Evolutionary conservation across 2,888 invertebrate species (phyloP), one percentile per base, ranked within the genome.

Genomic region (Crematogaster levior): DNA sequence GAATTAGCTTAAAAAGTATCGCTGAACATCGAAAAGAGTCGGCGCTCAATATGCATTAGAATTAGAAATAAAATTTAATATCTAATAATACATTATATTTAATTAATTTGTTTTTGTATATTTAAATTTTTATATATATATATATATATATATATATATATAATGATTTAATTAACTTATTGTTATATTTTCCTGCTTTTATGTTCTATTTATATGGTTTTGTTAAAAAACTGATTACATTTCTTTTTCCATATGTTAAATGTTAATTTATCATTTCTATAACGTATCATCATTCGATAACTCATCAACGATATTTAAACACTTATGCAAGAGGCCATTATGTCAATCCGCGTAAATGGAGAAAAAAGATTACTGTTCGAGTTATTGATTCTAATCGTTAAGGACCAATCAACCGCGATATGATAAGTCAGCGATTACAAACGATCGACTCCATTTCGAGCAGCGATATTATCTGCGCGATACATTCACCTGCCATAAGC

Each of bases 391-490:
- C 77, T 43, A 70, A 79, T 79, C 56, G 34, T 79, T 43, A 56
- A 58, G 77, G 70, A 79, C 70, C 77, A 70, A 79, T 79, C 77
- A 70, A 70, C 40, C 18, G 56, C 70, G 77, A 79, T 56, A 43
- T 30, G 70, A 68, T 79, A 79, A 79, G 70, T 70, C 77, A 43
- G 56, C 77, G 56, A 56, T 30, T 70, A 56, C 56, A 58, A 56
- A 70, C 77, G 77, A 77, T 77, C 77, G 77, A 79, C 70, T 70
- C 70, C 43, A 70, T 70, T 79, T 70, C 77, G 77, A 70, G 70
- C 70, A 7, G 70, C 70, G 77, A 74, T 73, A 61, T 74, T 60
- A 80, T 80, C 80, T 74, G 40, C 21, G 74, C 60, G 80, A 68
- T 65, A 63, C 74, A 70, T 74, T 75, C 74, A 74, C 61, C 82